A percentile compares a stretch with the other conserved stretches of the same genome.
Conservation (phyloP, 2,113 vertebrate genomes). For the Lepisosteus oculatus region DNA sequence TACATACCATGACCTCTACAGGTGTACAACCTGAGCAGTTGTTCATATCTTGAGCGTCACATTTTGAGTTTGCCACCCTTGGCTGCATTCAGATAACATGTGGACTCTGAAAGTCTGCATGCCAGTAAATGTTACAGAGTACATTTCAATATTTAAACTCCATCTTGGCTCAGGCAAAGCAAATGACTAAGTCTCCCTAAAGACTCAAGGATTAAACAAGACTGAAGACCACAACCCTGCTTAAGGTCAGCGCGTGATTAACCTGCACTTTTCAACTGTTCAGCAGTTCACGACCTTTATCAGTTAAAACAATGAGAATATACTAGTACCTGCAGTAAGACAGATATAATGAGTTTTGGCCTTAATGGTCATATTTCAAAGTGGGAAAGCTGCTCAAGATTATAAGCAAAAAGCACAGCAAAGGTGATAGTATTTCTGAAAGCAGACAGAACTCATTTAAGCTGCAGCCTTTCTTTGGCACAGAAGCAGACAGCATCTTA, state of each 20-base stretch:
- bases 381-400: constrained; percentile 16
- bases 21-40: too few relatives aligned
- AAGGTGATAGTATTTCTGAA: background rate
- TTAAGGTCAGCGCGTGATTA: constrained; percentile 57
- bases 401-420: background rate
- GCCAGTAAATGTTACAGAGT: too few relatives aligned
- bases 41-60: too few relatives aligned
- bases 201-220: constrained; percentile 53
- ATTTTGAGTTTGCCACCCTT: too few relatives aligned
- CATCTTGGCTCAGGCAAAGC: background rate
- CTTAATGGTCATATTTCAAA: constrained; percentile 40
- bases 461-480: background rate
- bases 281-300: constrained; percentile 55
- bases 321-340: constrained; percentile 26
- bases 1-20: too few relatives aligned
- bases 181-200: constrained; percentile 15
- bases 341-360: constrained; percentile 44
- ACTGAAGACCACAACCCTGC: constrained; percentile 44
- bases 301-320: constrained; percentile 45
- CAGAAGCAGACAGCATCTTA: background rate
- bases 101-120: too few relatives aligned
- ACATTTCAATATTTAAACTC: background rate
- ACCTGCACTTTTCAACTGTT: constrained; percentile 51
- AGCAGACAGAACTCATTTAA: background rate
- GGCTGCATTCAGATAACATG: too few relatives aligned